Percentiles rank a stretch among this genome's conserved stretches.
phyloP scores from a whole-genome alignment of 2,888 invertebrate species.

The Hirudinaria manillensis region DNA sequence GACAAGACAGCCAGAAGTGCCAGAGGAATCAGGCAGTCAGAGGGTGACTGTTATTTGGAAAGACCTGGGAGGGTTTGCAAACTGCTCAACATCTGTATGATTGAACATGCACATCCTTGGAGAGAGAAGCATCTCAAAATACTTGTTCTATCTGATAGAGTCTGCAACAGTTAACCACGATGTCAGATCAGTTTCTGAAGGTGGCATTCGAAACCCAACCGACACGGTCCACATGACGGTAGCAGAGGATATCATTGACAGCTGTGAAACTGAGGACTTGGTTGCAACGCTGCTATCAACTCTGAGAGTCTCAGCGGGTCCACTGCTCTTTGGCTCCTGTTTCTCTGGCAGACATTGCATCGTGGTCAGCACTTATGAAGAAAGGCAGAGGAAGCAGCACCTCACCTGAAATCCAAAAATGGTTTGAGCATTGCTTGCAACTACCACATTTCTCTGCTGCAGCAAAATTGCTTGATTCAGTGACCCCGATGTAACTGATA shows the following conservation, averaged over 20 bases:
- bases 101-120: not conserved
- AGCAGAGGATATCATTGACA: not conserved
- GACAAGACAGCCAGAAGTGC: too few relatives aligned
- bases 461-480: too few relatives aligned
- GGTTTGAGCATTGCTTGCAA: not conserved
- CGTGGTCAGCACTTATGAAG: not conserved
- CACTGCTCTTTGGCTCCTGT: not conserved
- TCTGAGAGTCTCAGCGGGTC: not conserved
- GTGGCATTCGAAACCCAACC: not conserved
- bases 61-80: not conserved
- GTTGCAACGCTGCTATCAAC: not conserved
- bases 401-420: not conserved
- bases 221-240: not conserved
- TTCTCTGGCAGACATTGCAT: not conserved
- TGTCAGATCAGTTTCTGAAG: not conserved
- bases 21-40: not conserved
- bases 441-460: not conserved
- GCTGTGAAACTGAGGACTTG: not conserved
- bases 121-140: not conserved
- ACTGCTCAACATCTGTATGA: not conserved
- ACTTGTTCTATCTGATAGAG: not conserved
- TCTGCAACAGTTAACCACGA: not conserved
- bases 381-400: not conserved
- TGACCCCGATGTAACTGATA: too few relatives aligned
- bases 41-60: not conserved